Base-by-base conservation (phyloP, 2,888 invertebrate genomes). In the Drosophila neotestacea region DNA sequence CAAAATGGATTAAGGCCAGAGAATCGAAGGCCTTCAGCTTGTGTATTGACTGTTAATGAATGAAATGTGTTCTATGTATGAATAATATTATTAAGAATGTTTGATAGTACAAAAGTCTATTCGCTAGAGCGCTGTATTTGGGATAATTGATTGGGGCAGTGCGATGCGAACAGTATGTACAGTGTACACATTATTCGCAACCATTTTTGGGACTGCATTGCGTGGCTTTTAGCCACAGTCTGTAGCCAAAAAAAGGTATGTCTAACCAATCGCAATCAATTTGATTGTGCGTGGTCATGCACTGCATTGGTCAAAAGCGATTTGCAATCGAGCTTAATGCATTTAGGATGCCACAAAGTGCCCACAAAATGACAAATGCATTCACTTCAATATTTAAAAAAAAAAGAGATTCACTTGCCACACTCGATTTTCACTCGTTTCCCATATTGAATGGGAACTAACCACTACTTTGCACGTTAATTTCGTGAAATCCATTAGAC, bases 291-390 rank as follows among this genome's bases (percentile, higher is more conserved):
- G 16, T 32, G 16, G n/a, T 22, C 39, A 51, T 56, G 44, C n/a
- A 28, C 28, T 56, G 44, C 56, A 56, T 36, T 46, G 10, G 11
- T 16, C 34, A 34, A 77, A 61, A 63, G 52, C 84, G 73, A 70
- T 80, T 72, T 75, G 66, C 69, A 69, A 81, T 74, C 61, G 36
- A 55, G 61, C 72, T 67, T 71, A 85, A 75, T 79, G 67, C 79
- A 76, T 70, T 85, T 58, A 60, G 61, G 22, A 47, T 65, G 69
- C 79, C 85, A 67, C 79, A 81, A 82, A 82, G 73, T 82, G 85
- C 76, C 85, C 80, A 52, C 80, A 79, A 79, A 77, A 81, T 79
- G 69, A 73, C 73, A 79, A 79, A 83, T 77, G 77, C 81, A 80
- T 77, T 62, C 55, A 70, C 70, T 64, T 32, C 34, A 27, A 27